These are phyloP conservation scores for Nipponia nippon DNA, from an alignment of 2,113 vertebrate genomes.

Conservation along the genomic window DNA sequence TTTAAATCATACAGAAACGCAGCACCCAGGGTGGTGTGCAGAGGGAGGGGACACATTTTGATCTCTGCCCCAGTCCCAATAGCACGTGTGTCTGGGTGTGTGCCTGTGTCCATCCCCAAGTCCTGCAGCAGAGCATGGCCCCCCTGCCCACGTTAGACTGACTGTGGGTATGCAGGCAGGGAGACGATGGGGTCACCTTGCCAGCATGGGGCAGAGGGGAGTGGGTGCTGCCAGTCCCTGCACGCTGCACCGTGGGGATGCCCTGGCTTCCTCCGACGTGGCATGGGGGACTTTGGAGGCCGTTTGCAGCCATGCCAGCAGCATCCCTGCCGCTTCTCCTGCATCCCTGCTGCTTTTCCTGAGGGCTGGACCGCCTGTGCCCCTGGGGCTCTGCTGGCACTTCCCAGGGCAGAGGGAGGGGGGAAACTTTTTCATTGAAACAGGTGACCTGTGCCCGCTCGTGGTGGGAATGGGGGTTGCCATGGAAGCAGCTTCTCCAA, in stretches of 20 bases:
- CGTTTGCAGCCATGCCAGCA: rapidly evolving
- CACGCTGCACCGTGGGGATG: rapidly evolving
- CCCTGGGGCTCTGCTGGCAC: not conserved
- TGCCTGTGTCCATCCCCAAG: not conserved
- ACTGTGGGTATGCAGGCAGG: rapidly evolving
- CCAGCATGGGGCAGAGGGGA: rapidly evolving
- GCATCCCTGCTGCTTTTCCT: not conserved
- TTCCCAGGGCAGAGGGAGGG: not conserved
- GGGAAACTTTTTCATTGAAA: conserved; percentile 57
- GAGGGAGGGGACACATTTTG: not conserved
- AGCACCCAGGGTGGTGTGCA: rapidly evolving
- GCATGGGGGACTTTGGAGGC: not conserved
- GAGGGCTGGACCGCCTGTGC: rapidly evolving
- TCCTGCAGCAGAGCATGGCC: rapidly evolving
- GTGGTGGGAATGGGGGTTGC: conserved; percentile 62
- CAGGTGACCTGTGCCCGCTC: conserved; percentile 59
- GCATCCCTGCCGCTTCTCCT: not conserved
- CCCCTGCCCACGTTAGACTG: rapidly evolving
- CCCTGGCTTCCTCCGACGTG: not conserved
- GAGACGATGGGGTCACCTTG: not conserved
- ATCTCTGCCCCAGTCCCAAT: not conserved
- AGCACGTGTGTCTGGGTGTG: rapidly evolving
- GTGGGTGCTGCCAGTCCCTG: not conserved
- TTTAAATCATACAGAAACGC: rapidly evolving
- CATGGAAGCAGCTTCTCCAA: conserved; percentile 65